A percentile compares a stretch with the other conserved stretches of the same genome.
These are phyloP conservation scores for Metaphire vulgaris DNA, from an alignment of 1,140 invertebrate genomes.

Conservation along the genomic window DNA sequence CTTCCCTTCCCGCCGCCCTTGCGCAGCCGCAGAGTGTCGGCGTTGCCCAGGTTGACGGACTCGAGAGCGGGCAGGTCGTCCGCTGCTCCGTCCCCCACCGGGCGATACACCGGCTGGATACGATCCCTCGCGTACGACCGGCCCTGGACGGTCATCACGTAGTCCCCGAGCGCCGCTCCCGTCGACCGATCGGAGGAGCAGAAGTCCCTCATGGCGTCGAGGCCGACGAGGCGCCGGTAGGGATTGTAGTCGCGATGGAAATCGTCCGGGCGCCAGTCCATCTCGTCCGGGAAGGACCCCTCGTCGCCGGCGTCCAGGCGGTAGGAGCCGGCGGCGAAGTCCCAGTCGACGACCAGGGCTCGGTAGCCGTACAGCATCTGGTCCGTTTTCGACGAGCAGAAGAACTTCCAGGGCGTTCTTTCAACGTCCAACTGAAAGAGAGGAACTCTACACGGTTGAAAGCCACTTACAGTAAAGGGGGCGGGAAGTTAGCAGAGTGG, in stretches of 20 bases:
- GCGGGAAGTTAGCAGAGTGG: too few relatives aligned
- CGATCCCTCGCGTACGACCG: background rate
- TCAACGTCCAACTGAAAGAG: background rate
- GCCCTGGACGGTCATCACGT: background rate
- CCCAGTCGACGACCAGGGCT: conserved; percentile 23
- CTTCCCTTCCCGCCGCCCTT: background rate
- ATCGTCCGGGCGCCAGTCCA: conserved; percentile 13
- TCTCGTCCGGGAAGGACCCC: conserved; percentile 6
- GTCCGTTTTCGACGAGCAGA: background rate
- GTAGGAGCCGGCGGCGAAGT: conserved; percentile 16
- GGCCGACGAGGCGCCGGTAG: conserved; percentile 20
- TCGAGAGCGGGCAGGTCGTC: background rate
- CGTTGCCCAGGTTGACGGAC: background rate
- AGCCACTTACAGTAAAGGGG: too few relatives aligned
- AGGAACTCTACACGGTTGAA: too few relatives aligned
- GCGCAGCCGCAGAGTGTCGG: background rate
- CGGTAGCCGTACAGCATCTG: conserved; percentile 26
- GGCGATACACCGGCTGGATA: background rate
- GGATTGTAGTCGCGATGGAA: conserved; percentile 25
- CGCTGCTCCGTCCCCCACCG: background rate
- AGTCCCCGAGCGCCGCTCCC: background rate
- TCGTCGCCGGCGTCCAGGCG: conserved; percentile 16
- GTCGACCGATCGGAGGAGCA: background rate
- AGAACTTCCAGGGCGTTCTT: conserved; percentile 20
- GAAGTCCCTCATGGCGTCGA: conserved; percentile 20